Base-by-base conservation (phyloP, 1,140 invertebrate genomes). In the Argopecten irradians region DNA sequence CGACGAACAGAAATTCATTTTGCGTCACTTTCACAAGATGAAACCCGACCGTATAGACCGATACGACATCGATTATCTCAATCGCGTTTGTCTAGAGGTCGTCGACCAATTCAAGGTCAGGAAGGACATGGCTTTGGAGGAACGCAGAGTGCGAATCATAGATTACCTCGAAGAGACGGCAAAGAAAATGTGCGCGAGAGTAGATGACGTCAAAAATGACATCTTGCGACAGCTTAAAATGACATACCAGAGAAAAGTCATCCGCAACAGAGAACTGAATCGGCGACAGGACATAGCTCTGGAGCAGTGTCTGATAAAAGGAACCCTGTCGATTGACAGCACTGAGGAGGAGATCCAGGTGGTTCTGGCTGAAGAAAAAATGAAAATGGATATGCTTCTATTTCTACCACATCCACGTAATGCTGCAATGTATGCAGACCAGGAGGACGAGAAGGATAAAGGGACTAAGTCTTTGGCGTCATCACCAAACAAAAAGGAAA, bases 191-290 rank as follows among this genome's bases (percentile, higher is more conserved):
- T 36, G 86, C n/a, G 55, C 82, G 34, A 34, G 83, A 39, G 89
- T 89, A 14, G 86, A 87, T 36, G 43, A 46, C 34, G 86, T 89
- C 33, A 87, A 85, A 46, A 35, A 82, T 22, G 89, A 89, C 22
- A 83, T 89, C 33, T 83, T 87, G 13, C 71, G 55, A 34, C 86
- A 89, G 33, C 86, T 89, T 1, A 83, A 89, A 43, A 86, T 85
- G 19, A 86, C 89, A 2, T 89, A 85, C 84, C 34, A 35, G 43
- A 55, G 28, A 87, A 89, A 39, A 82, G 83, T 89, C 11, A 82
- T 43, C 13, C 34, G 82, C 36, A 32, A 87, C n/a, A 83, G 41
- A 32, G 71, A 89, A 14, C 55, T 82, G 43, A 85, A 87, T 33
- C 39, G 34, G 16, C 34, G 46, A n/a, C 41, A 89, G 33, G 86